Evolutionary conservation across 2,888 invertebrate species (phyloP).

Genomic region (Pocota personata): DNA sequence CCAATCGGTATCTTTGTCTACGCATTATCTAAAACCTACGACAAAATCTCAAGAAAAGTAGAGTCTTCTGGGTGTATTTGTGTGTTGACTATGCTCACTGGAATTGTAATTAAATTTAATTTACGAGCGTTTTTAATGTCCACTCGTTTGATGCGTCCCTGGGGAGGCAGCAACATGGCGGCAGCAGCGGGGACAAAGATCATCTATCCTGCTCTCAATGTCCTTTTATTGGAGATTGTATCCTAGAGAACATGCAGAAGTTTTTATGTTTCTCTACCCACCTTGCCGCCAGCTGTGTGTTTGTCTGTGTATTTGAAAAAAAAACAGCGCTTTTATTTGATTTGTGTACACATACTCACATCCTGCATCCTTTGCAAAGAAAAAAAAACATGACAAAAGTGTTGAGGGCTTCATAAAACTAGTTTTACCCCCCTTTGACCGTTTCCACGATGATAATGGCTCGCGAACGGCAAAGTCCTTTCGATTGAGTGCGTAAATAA

Average conservation of each 20-base stretch:
- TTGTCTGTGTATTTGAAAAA: neutral
- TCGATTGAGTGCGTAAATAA: constrained; percentile 65
- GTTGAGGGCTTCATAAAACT: neutral
- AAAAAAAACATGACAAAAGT: constrained; percentile 28
- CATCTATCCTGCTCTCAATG: constrained; percentile 34
- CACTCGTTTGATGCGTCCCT: constrained; percentile 47
- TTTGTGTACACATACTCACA: constrained; percentile 1
- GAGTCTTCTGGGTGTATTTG: neutral
- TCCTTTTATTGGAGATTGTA: constrained; percentile 67
- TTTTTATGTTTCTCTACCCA: constrained; percentile 25
- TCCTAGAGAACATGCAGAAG: constrained; percentile 15
- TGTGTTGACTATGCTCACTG: neutral
- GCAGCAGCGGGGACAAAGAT: neutral
- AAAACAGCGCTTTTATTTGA: constrained; percentile 27
- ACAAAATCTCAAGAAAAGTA: neutral
- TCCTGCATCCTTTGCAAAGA: neutral
- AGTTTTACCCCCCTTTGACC: constrained; percentile 14
- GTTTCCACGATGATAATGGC: constrained; percentile 25
- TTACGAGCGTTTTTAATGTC: constrained; percentile 69
- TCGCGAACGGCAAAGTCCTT: constrained; percentile 38
- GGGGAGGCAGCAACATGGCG: neutral
- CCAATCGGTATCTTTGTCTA: constrained; percentile 29
- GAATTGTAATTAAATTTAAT: constrained; percentile 70
- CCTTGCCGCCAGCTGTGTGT: neutral
- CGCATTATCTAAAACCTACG: constrained; percentile 13